Percentiles rank a stretch among this genome's conserved stretches.
These are phyloP conservation scores for Cirrhinus mrigala DNA, from an alignment of 2,797 vertebrate genomes.

Conservation along the genomic window DNA sequence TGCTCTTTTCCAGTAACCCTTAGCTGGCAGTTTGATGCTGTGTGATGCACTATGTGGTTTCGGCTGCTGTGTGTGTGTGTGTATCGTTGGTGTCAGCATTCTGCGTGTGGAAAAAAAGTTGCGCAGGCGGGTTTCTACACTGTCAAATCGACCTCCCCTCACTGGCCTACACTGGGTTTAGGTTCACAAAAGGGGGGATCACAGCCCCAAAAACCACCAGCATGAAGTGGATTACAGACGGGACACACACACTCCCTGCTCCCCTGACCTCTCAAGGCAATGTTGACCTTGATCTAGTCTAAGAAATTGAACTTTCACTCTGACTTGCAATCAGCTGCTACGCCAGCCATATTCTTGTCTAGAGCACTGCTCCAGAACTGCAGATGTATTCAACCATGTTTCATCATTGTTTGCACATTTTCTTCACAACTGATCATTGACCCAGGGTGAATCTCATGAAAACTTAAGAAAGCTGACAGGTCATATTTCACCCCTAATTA, in stretches of 20 bases:
- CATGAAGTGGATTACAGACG: conserved; percentile 67
- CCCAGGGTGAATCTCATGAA: neutral
- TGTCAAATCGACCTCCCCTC: conserved; percentile 58
- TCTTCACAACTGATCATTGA: neutral
- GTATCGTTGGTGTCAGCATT: conserved; percentile 79
- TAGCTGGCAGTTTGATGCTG: conserved; percentile 72
- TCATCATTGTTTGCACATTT: neutral
- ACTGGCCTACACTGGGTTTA: conserved; percentile 72
- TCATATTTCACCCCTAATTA: neutral
- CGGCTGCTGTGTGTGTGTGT: conserved; percentile 33
- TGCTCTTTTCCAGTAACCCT: conserved; percentile 64
- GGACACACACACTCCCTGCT: neutral
- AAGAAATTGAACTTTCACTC: conserved; percentile 20
- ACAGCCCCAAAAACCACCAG: conserved; percentile 67
- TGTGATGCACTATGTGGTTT: conserved; percentile 46
- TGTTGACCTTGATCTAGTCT: conserved; percentile 31
- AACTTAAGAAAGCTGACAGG: neutral
- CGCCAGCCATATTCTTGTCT: neutral
- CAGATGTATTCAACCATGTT: neutral
- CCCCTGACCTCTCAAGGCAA: conserved; percentile 5
- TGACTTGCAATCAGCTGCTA: neutral
- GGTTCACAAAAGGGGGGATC: conserved; percentile 79
- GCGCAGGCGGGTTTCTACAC: conserved; percentile 77
- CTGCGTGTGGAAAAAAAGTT: conserved; percentile 72
- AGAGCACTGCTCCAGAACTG: neutral